Base-by-base conservation (phyloP, 1,140 invertebrate species). In the Medauroidea extradentata region DNA sequence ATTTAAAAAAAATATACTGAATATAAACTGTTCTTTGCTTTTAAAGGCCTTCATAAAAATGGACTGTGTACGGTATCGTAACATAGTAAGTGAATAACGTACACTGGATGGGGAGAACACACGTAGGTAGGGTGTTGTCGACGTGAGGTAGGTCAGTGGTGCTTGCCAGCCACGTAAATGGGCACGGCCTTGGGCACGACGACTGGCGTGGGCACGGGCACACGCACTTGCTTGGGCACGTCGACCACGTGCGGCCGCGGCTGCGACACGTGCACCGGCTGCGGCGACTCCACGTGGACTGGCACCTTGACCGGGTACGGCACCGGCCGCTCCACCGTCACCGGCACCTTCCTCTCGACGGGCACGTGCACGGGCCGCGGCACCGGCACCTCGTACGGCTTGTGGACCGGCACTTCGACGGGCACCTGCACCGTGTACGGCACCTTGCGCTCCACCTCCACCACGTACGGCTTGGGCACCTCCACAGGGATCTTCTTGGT, bases 381-480 rank as follows among this genome's bases (percentile, higher is more conserved):
- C 21, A 52, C 50, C 4, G 25, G 5, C 4, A 52, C 50, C 3
- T 4, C n/a, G 50, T 52, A 46, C 18, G 43, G 43, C 43, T 27
- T 3, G 50, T 25, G 4, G 4, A 52, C 50, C 1, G 50, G 50
- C 14, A 29, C 23, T 14, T 23, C 23, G n/a, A 51, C 49, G n/a
- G 49, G 49, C n/a, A 25, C 23, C 49, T 23, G 49, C n/a, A 51
- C 49, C 23, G 23, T 5, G 49, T 51, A 51, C 2, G 49, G 49
- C 3, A 51, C 49, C 49, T 51, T 51, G 8, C 29, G 23, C 49
- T 19, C 49, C n/a, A 51, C 49, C 23, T n/a, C 14, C 23, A 51
- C 49, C 4, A 29, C 23, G 49, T 51, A 51, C n/a, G 49, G 49
- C 23, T 46, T 46, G 18, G 43, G 43, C 18, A 51, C 49, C 23